Evolutionary conservation across 2,113 vertebrate species (phyloP), one percentile per base, ranked within the genome.

Genomic region (Sturnus vulgaris): DNA sequence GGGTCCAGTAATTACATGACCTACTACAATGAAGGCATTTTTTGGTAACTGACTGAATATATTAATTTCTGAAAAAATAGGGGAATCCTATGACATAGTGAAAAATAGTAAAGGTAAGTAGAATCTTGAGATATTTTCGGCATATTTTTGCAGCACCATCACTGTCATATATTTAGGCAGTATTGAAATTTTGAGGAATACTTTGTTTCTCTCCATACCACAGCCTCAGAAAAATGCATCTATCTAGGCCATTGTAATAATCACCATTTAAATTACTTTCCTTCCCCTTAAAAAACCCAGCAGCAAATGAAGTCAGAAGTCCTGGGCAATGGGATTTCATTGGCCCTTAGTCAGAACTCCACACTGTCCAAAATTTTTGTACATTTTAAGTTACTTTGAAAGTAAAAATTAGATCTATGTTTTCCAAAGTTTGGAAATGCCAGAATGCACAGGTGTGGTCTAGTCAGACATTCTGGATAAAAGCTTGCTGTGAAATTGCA

Each of bases 271-370:
- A 68, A 82, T 68, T 9, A 52, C 3, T n/a, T 6, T 59, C 11
- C 7, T 52, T 8, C 5, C 9, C 2, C 2, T 15, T 3, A 4
- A 60, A 85, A 78, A 66, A 11, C 0, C 0, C 5, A 30, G 11
- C 5, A 60, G 11, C 13, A 46, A 68, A 89, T 2, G 4, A 55
- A 63, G 33, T 55, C 4, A 35, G 17, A 91, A 91, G 11, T 37
- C 15, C 17, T 5, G 0, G 3, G 7, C 3, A 55, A 19, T 8
- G 8, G 9, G 12, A 56, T 40, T 69, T 65, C 25, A 65, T 33
- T 57, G 12, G 2, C 10, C 19, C 11, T 25, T 65, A 52, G 9
- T 53, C 20, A 72, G 35, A 73, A 46, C 15, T 37, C 22, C 6
- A n/a, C 21, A 35, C 10, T 28, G 14, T 50, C 8, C 3, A 21